Evolutionary conservation across 2,888 invertebrate genomes (phyloP).

Genomic region (Andrena haemorrhoa): DNA sequence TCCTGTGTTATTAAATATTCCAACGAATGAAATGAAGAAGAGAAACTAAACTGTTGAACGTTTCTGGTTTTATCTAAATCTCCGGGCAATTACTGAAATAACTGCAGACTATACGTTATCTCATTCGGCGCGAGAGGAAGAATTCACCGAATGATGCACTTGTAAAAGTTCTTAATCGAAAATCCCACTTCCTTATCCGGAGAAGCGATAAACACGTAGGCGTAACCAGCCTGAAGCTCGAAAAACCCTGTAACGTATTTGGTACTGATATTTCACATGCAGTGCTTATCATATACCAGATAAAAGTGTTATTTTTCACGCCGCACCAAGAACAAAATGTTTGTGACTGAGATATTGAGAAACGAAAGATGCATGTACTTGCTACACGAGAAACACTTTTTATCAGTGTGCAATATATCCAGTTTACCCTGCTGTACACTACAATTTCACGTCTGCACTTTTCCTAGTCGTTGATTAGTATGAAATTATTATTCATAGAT

Average conservation of each 20-base stretch:
- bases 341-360: not conserved
- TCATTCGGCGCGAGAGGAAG: not conserved
- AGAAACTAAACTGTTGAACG: not conserved
- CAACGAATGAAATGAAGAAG: not conserved
- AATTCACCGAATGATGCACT: constrained; percentile 13
- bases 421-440: not conserved
- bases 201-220: constrained; percentile 14
- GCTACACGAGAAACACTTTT: not conserved
- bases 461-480: not conserved
- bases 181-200: constrained; percentile 23
- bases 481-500: not conserved
- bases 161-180: constrained; percentile 11
- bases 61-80: constrained; percentile 11
- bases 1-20: not conserved
- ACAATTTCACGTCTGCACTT: not conserved
- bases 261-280: constrained; percentile 25
- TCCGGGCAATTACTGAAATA: not conserved
- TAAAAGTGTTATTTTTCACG: constrained; percentile 21
- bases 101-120: constrained; percentile 16
- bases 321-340: too few species aligned
- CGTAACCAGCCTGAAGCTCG: not conserved
- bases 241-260: constrained; percentile 5
- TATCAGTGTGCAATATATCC: not conserved
- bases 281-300: constrained; percentile 15
- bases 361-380: not conserved